Evolutionary conservation across 2,888 invertebrate genomes (phyloP), one percentile per base, ranked within the genome.

Genomic region (Trissolcus brochymenae): DNA sequence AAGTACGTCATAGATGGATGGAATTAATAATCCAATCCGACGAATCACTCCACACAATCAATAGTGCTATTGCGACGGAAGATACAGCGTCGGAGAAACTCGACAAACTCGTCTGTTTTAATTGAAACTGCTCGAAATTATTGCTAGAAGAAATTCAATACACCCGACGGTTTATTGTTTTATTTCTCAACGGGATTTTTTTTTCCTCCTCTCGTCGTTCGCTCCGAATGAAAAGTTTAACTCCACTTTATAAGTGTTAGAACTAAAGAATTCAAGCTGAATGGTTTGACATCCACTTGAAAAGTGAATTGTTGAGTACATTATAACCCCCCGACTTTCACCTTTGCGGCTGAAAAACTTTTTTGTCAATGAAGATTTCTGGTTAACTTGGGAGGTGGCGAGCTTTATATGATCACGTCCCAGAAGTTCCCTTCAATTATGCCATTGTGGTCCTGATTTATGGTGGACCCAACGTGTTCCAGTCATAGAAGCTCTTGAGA

Each of bases 1-100:
- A 57, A 67, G 57, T 59, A 51, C 29, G 50, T 41, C 49, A 57
- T 68, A 60, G 59, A 60, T 46, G 35, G 49, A 68, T 17, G 14
- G 53, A 25, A 53, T 67, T 59, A 67, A 67, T 59, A 51, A 51
- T 67, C 56, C 53, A 59, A 67, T 57, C 43, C 40, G 21, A 41
- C 46, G 40, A 49, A 56, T 65, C 56, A 56, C 19, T 56, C 40
- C 46, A 4, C 2, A 13, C 25, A n/a, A n/a, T n/a, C 54, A 46
- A 46, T 46, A 46, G 4, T 14, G 16, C 7, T 13, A 46, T 6
- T 11, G 11, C 16, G n/a, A n/a, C 6, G n/a, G n/a, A 46, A 16
- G 46, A 46, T 46, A 46, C n/a, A 16, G n/a, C 9, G 16, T 46
- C 14, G 16, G 4, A 46, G n/a, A 1, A 46, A n/a, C 14, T 9